These are phyloP conservation scores for Chionodraco myersi DNA, from an alignment of 2,113 vertebrate species.

Conservation along the genomic window DNA sequence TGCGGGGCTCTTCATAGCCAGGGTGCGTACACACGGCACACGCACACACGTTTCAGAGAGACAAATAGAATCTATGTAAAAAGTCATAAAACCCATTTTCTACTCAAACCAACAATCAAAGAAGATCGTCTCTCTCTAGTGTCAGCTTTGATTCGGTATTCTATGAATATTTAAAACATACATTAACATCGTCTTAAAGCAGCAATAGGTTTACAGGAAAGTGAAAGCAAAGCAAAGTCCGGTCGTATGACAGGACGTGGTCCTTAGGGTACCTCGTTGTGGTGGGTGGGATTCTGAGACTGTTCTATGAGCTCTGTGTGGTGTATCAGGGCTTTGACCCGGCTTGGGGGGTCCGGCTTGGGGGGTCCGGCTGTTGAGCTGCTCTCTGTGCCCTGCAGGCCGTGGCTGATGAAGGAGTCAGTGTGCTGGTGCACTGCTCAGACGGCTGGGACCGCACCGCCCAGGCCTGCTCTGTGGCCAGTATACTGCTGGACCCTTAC, in stretches of 20 bases:
- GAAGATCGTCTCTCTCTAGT: neutral
- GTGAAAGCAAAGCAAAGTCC: neutral
- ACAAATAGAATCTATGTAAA: neutral
- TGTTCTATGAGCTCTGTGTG: too few relatives aligned
- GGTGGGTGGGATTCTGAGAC: too few relatives aligned
- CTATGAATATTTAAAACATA: too few relatives aligned
- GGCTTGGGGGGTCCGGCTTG: too few relatives aligned
- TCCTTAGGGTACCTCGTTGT: too few relatives aligned
- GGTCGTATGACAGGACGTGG: neutral
- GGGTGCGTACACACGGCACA: conserved; percentile 78
- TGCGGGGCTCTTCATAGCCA: conserved; percentile 94
- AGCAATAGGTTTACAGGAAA: neutral
- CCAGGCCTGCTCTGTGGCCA: conserved; percentile 95
- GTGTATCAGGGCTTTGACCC: too few relatives aligned
- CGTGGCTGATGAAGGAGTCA: conserved; percentile 93
- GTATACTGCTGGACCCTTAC: conserved; percentile 91
- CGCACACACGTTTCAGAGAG: neutral
- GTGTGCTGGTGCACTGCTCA: conserved; percentile 97
- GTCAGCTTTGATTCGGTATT: too few relatives aligned
- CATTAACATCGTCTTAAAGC: neutral
- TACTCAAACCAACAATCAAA: too few relatives aligned
- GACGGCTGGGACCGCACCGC: conserved; percentile 98
- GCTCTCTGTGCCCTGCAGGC: conserved; percentile 80
- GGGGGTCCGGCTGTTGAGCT: neutral
- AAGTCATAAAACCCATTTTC: neutral